Conservation (phyloP, 2,888 invertebrate genomes). For the Yponomeuta sedellus region DNA sequence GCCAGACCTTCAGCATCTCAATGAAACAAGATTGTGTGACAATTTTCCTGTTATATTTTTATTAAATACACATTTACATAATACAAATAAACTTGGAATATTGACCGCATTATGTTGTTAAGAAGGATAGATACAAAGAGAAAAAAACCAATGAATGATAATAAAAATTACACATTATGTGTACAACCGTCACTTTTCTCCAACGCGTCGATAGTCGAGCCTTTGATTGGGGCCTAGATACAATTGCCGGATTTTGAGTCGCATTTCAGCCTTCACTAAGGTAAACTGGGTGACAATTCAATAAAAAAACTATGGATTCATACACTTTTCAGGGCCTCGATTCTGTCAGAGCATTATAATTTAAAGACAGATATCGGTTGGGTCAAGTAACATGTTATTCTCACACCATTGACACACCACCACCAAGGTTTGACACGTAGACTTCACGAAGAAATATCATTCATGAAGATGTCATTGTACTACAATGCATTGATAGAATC, state of each 20-base stretch:
- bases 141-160: background rate
- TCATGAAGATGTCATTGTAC: too few species aligned
- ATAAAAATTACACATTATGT: background rate
- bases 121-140: constrained; percentile 2
- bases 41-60: background rate
- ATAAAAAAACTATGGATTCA: too few species aligned
- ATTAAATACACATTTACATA: constrained; percentile 2
- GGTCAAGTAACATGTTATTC: too few species aligned
- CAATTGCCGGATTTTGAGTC: background rate
- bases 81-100: constrained; percentile 12
- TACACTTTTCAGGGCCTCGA: too few species aligned
- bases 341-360: too few species aligned
- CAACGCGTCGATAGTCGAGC: background rate
- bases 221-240: background rate
- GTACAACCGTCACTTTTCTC: background rate
- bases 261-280: background rate
- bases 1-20: background rate
- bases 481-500: too few species aligned
- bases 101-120: background rate
- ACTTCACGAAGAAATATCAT: too few species aligned
- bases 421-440: too few species aligned
- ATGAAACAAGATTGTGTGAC: background rate
- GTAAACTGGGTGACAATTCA: too few species aligned
- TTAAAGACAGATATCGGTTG: too few species aligned
- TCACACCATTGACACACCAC: too few species aligned